These are phyloP conservation scores for Candidula unifasciata DNA, from an alignment of 2,888 invertebrate genomes.

Conservation along the genomic window DNA sequence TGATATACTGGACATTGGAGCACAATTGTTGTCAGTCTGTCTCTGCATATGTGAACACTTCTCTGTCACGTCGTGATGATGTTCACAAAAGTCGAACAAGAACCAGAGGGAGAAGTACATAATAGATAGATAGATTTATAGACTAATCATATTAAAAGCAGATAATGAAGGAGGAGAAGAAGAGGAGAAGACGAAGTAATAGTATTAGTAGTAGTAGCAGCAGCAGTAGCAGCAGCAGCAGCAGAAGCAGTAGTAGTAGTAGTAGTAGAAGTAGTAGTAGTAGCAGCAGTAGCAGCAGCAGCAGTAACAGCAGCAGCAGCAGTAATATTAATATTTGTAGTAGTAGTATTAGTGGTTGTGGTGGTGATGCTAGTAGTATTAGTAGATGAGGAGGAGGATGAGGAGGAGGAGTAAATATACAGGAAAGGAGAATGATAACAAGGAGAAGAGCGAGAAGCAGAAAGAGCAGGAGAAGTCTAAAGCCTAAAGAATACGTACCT, in stretches of 20 bases:
- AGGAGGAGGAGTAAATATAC: background rate
- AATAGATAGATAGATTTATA: too few species aligned
- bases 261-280: background rate
- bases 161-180: too few species aligned
- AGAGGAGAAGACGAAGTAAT: too few species aligned
- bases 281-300: background rate
- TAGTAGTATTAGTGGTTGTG: background rate
- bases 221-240: constrained; percentile 39
- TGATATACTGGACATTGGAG: too few species aligned
- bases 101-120: too few species aligned
- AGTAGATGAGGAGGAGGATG: background rate
- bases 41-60: too few species aligned
- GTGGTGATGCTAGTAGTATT: background rate
- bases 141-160: too few species aligned
- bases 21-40: too few species aligned
- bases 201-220: background rate
- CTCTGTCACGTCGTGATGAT: too few species aligned
- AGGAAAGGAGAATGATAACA: background rate
- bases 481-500: constrained; percentile 43
- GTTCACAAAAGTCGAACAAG: too few species aligned
- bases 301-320: background rate
- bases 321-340: background rate
- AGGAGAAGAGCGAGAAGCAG: background rate
- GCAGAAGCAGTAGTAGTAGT: constrained; percentile 24
- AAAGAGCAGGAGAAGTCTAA: too few species aligned